Base-by-base conservation (phyloP, 2,113 vertebrate genomes). In the Gorsachius goisagi region DNA sequence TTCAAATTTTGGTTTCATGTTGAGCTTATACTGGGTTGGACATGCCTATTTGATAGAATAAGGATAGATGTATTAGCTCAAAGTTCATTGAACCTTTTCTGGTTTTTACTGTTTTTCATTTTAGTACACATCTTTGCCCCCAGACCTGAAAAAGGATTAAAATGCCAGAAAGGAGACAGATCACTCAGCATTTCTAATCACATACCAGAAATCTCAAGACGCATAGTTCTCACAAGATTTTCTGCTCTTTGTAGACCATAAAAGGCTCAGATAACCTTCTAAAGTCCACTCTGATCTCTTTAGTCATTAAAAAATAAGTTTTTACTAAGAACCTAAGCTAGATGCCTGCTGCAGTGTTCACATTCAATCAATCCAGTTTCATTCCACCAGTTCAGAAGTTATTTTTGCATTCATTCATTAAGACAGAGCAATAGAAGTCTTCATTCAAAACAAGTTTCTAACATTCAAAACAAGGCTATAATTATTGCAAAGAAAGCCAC, bases 101-200 rank as follows among this genome's bases (percentile, higher is more conserved):
- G 67, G 55, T 78, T 91, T 77, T 84, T 55, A 32, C 64, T 92
- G 24, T 5, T 92, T 76, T 77, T 92, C 37, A 27, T 89, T 92
- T 93, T 67, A 50, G 9, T 60, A 9, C 39, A 64, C 21, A 60
- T 94, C 73, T 94, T 79, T 84, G 78, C 44, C 27, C 72, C 39
- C 89, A 89, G 93, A 87, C 64, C 68, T 85, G 80, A 63, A 90
- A 89, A 81, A 64, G 91, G 84, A 93, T 95, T 95, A 91, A 97
- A 93, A 95, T 96, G 73, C 81, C 87, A 78, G 73, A 69, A 83
- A 88, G 85, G 78, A 94, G 92, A 92, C 89, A 84, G 55, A 93
- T 90, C 83, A 80, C 89, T 87, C 93, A 79, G 86, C 84, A 87
- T 93, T 96, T 95, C 60, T 92, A 92, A 85, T 89, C 93, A 89